Conservation (phyloP, 1,140 invertebrate species). For the Drosophila ficusphila region DNA sequence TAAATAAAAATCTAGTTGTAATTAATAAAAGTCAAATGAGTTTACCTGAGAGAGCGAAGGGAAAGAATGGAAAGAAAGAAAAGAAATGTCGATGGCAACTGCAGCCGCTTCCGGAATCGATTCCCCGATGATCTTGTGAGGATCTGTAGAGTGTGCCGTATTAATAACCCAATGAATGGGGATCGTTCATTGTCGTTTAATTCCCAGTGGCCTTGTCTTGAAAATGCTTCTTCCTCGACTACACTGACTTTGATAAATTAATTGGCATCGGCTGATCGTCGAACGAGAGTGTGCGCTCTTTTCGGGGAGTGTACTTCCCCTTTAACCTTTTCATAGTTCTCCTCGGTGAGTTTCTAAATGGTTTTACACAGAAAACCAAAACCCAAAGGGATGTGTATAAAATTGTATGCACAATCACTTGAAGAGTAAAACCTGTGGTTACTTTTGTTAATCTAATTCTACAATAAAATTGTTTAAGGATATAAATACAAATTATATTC, state of each 20-base stretch:
- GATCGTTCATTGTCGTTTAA: conserved; percentile 65
- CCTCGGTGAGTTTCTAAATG: neutral
- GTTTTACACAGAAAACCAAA: conserved; percentile 8
- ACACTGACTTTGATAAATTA: conserved; percentile 77
- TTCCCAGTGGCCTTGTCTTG: conserved; percentile 70
- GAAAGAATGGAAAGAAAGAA: conserved; percentile 21
- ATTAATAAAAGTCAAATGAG: conserved; percentile 74
- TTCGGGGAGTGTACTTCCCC: conserved; percentile 26
- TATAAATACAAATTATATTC: too few species aligned
- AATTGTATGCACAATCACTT: too few species aligned
- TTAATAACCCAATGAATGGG: conserved; percentile 72
- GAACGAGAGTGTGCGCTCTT: conserved; percentile 5
- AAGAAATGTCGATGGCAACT: conserved; percentile 70
- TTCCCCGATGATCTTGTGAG: conserved; percentile 30
- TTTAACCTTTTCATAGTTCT: conserved; percentile 13
- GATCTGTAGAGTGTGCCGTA: conserved; percentile 50
- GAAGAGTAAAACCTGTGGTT: too few species aligned
- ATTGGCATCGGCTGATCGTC: conserved; percentile 62
- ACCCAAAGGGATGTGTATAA: too few species aligned
- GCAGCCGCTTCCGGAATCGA: conserved; percentile 68
- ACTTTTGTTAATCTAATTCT: too few species aligned
- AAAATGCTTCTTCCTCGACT: conserved; percentile 10
- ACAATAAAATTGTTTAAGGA: too few species aligned
- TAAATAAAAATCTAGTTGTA: conserved; percentile 79
- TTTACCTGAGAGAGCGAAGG: conserved; percentile 30